phyloP scores from a whole-genome alignment of 2,888 invertebrate genomes.

The Anodontia alba region DNA sequence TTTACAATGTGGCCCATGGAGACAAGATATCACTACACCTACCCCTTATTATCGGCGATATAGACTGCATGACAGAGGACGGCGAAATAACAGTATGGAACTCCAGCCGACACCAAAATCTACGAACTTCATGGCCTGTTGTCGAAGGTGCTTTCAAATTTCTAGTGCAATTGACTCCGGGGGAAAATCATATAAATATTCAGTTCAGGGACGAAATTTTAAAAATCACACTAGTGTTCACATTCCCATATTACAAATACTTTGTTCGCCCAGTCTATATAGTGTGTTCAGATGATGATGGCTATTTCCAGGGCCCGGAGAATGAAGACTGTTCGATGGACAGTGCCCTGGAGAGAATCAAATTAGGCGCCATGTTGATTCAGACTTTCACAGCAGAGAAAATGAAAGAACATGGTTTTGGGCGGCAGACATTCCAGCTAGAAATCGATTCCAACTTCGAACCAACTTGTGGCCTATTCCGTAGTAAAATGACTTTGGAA shows the following conservation, averaged over 20 bases:
- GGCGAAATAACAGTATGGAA: slow-evolving; percentile 75
- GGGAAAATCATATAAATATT: slow-evolving; percentile 88
- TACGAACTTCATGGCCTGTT: slow-evolving; percentile 87
- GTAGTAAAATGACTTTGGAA: slow-evolving; percentile 89
- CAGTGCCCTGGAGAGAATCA: slow-evolving; percentile 91
- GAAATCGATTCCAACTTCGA: slow-evolving; percentile 88
- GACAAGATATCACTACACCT: slow-evolving; percentile 77
- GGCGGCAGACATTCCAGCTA: slow-evolving; percentile 92
- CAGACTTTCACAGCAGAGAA: slow-evolving; percentile 96
- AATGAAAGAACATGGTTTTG: slow-evolving; percentile 91
- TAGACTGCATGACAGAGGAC: slow-evolving; percentile 73
- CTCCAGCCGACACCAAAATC: slow-evolving; percentile 52
- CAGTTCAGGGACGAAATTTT: slow-evolving; percentile 84
- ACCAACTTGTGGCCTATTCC: slow-evolving; percentile 90
- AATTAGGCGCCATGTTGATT: slow-evolving; percentile 90
- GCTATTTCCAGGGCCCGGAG: slow-evolving; percentile 90
- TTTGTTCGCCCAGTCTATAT: slow-evolving; percentile 92
- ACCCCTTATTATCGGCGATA: slow-evolving; percentile 80
- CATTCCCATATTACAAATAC: slow-evolving; percentile 67
- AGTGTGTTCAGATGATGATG: slow-evolving; percentile 92
- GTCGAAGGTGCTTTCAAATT: slow-evolving; percentile 90
- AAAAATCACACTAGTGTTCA: slow-evolving; percentile 71
- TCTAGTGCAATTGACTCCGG: slow-evolving; percentile 88
- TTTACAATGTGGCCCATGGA: slow-evolving; percentile 77
- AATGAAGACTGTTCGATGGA: slow-evolving; percentile 89